Evolutionary conservation across 2,113 vertebrate species (phyloP).

Genomic region (Ciconia maguari): DNA sequence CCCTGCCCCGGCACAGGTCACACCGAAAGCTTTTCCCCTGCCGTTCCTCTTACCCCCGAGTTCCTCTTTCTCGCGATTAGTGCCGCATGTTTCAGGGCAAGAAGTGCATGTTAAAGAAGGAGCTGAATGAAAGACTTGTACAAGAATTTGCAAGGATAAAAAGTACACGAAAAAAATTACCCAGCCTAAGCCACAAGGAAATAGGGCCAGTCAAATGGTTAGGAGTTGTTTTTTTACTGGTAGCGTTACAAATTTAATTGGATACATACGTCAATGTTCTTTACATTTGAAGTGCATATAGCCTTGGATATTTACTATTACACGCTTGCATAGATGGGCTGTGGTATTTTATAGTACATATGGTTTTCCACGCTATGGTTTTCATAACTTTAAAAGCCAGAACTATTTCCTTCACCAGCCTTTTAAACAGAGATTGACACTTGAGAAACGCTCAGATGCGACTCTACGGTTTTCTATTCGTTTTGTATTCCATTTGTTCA

Average conservation of each 20-base stretch:
- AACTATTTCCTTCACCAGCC: conserved; percentile 46
- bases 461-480: not conserved
- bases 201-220: not conserved
- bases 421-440: conserved; percentile 56
- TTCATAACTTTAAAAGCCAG: conserved; percentile 49
- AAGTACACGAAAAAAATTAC: conserved; percentile 7
- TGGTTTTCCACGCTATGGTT: conserved; percentile 32
- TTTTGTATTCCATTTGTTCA: conserved; percentile 38
- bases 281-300: conserved; percentile 7
- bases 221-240: conserved; percentile 4
- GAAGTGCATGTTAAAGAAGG: not conserved
- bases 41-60: not conserved
- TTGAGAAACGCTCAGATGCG: not conserved
- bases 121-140: not conserved
- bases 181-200: not conserved
- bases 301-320: conserved; percentile 32
- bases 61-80: not conserved
- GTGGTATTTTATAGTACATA: conserved; percentile 5
- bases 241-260: conserved; percentile 40
- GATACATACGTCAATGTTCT: conserved; percentile 25
- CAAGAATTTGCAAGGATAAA: not conserved
- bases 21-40: not conserved
- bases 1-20: not conserved
- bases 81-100: not conserved
- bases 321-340: not conserved